Evolutionary conservation across 2,888 invertebrate species (phyloP).

Genomic region (Endotricha flammealis): DNA sequence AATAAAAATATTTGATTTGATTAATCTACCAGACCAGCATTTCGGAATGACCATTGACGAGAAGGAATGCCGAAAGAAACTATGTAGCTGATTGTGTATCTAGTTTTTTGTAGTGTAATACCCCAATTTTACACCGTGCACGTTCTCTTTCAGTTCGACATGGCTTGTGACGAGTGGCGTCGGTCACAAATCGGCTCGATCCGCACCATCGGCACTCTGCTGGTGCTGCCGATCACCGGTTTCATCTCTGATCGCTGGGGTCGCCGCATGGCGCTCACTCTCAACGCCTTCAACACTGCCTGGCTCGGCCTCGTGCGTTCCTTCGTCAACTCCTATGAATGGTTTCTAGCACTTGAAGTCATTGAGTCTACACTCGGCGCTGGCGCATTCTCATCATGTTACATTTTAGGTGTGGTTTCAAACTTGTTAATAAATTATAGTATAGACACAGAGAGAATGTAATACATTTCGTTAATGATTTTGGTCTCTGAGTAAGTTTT

Average conservation of each 20-base stretch:
- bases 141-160: slow-evolving; percentile 72
- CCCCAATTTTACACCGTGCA: too few species aligned
- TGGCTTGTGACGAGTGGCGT: slow-evolving; percentile 84
- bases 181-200: slow-evolving; percentile 85
- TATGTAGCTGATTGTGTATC: too few species aligned
- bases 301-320: slow-evolving; percentile 83
- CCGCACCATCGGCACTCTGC: slow-evolving; percentile 83
- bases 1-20: too few species aligned
- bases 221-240: slow-evolving; percentile 84
- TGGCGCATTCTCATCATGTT: slow-evolving; percentile 84
- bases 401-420: slow-evolving; percentile 86
- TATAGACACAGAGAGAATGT: too few species aligned
- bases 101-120: too few species aligned
- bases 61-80: too few species aligned
- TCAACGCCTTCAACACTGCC: slow-evolving; percentile 80
- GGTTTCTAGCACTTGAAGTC: slow-evolving; percentile 84
- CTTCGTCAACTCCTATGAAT: slow-evolving; percentile 82
- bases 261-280: slow-evolving; percentile 79
- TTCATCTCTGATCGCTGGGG: slow-evolving; percentile 87
- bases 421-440: too few species aligned
- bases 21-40: too few species aligned
- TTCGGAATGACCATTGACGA: too few species aligned
- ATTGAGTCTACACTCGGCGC: slow-evolving; percentile 83
- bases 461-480: too few species aligned
- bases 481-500: too few species aligned